A percentile compares a stretch with the other conserved stretches of the same genome.
Evolutionary conservation across 2,888 invertebrate species (phyloP).

Genomic region (Conomelus anceps): DNA sequence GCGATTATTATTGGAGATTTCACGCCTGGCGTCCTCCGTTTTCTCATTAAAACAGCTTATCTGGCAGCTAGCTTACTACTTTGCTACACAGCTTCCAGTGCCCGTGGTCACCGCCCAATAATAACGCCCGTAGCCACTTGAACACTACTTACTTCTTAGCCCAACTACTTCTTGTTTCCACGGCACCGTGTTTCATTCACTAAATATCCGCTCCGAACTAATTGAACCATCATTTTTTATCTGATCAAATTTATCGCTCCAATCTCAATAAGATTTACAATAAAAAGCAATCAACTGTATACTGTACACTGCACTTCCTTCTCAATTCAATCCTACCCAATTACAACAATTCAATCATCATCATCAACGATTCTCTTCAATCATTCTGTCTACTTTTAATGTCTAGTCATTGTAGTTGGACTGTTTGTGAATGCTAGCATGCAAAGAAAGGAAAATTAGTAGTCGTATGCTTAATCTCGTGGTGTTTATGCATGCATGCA

Average conservation of each 20-base stretch:
- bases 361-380: not conserved
- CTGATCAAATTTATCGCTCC: not conserved
- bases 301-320: not conserved
- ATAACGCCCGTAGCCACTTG: not conserved
- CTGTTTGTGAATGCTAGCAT: not conserved
- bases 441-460: not conserved
- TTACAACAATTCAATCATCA: not conserved
- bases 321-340: not conserved
- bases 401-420: not conserved
- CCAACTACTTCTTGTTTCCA: not conserved
- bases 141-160: not conserved
- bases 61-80: not conserved
- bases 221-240: not conserved
- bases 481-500: too few relatives aligned
- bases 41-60: not conserved
- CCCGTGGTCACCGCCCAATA: not conserved
- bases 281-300: not conserved
- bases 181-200: not conserved
- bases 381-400: not conserved
- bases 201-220: not conserved
- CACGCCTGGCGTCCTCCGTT: not conserved
- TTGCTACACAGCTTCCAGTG: too few relatives aligned
- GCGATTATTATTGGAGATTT: not conserved
- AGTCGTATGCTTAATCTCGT: not conserved
- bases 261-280: not conserved